Evolutionary conservation across 2,797 vertebrate species (phyloP).

Genomic region (Botia kubotai): DNA sequence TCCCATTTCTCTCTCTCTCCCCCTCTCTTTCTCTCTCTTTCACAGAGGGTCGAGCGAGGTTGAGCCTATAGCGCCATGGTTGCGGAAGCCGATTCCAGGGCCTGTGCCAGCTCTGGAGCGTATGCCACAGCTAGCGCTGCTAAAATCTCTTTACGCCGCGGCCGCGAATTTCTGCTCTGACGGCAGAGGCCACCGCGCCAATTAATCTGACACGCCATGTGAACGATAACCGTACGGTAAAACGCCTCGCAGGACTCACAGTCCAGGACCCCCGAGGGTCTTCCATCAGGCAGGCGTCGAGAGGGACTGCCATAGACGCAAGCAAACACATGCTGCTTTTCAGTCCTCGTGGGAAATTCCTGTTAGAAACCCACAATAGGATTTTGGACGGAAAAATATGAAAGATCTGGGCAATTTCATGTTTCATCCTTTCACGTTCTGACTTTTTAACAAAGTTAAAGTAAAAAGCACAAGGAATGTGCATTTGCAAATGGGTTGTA

Average conservation of each 20-base stretch:
- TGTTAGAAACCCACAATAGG: background rate
- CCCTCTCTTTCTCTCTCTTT: no score
- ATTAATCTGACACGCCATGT: slow-evolving; percentile 31
- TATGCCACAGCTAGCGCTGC: slow-evolving; percentile 9
- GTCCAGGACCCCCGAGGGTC: slow-evolving; percentile 37
- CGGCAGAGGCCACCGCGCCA: slow-evolving; percentile 46
- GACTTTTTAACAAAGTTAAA: no score
- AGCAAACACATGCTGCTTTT: slow-evolving; percentile 56
- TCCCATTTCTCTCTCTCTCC: slow-evolving; percentile 8
- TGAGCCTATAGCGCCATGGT: slow-evolving; percentile 10
- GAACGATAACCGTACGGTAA: slow-evolving; percentile 67
- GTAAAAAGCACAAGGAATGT: no score
- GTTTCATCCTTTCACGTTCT: no score
- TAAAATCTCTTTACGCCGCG: slow-evolving; percentile 11
- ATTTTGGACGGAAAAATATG: no score
- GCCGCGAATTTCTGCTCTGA: slow-evolving; percentile 43
- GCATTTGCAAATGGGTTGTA: no score
- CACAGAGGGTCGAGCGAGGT: slow-evolving; percentile 20
- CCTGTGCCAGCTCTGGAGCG: slow-evolving; percentile 39
- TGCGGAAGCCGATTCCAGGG: slow-evolving; percentile 20
- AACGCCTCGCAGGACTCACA: slow-evolving; percentile 70
- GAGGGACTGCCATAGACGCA: slow-evolving; percentile 34
- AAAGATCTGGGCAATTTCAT: no score
- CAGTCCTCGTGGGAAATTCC: background rate
- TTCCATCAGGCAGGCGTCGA: background rate